phyloP scores from a whole-genome alignment of 2,888 invertebrate genomes.

The Rotaria magnacalcarata region DNA sequence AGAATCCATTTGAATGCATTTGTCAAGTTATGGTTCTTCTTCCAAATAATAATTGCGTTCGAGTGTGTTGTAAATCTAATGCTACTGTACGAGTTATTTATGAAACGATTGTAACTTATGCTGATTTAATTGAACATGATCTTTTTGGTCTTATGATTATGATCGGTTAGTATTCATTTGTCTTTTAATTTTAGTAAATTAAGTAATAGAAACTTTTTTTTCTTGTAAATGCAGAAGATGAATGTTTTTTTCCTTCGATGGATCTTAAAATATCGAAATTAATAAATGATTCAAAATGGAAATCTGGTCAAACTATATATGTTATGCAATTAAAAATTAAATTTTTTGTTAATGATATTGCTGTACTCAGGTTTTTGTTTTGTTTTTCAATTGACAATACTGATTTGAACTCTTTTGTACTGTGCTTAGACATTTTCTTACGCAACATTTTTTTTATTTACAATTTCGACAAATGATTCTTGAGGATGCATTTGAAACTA shows the following conservation, averaged over 20 bases:
- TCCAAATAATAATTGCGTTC: slow-evolving; percentile 24
- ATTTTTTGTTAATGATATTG: slow-evolving; percentile 15
- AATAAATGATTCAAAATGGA: slow-evolving; percentile 22
- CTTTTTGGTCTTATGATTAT: slow-evolving; percentile 9
- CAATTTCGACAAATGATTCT: slow-evolving; percentile 38
- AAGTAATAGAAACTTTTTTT: neutral
- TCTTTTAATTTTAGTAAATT: neutral
- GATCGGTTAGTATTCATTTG: neutral
- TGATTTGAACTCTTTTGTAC: too few relatives aligned
- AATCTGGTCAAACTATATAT: neutral
- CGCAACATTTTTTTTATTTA: slow-evolving; percentile 30
- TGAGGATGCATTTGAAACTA: neutral
- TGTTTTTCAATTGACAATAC: too few relatives aligned
- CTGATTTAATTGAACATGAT: slow-evolving; percentile 20
- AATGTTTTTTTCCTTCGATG: slow-evolving; percentile 9
- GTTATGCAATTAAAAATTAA: slow-evolving; percentile 34
- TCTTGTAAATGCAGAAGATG: neutral
- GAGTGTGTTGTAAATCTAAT: neutral
- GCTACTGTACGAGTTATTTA: slow-evolving; percentile 2
- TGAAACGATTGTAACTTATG: slow-evolving; percentile 13
- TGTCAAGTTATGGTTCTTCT: slow-evolving; percentile 27
- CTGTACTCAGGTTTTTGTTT: neutral
- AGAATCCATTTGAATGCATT: slow-evolving; percentile 32
- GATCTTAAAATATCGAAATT: slow-evolving; percentile 33
- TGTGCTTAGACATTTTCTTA: neutral